Evolutionary conservation across 2,113 vertebrate genomes (phyloP).

Genomic region (Henicopernis longicauda): DNA sequence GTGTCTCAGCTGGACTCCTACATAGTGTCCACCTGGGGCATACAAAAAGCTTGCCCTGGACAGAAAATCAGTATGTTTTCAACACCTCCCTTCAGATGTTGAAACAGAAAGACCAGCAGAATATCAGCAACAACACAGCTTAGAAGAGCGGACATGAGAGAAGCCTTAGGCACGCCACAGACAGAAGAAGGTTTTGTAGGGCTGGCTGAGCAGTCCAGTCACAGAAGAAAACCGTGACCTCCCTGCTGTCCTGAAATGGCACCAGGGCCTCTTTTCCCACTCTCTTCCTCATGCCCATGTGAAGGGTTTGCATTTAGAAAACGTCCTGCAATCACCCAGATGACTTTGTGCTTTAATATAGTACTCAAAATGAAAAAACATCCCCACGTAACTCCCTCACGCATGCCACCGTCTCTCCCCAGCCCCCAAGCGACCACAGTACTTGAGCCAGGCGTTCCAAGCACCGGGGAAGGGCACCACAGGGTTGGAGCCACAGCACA

Average conservation of each 20-base stretch:
- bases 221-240: background rate
- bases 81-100: background rate
- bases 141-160: background rate
- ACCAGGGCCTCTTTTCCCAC: background rate
- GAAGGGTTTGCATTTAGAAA: background rate
- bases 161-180: background rate
- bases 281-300: background rate
- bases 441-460: background rate
- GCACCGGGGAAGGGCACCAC: background rate
- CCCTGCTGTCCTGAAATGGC: background rate
- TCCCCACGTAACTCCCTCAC: background rate
- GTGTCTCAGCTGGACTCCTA: background rate
- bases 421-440: accelerated
- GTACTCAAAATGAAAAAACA: background rate
- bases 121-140: background rate
- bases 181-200: background rate
- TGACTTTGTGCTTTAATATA: background rate
- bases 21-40: background rate
- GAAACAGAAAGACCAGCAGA: background rate
- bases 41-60: background rate
- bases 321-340: background rate
- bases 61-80: background rate
- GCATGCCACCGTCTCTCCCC: background rate
- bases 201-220: background rate
- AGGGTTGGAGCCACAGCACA: background rate